Percentiles rank a stretch among this genome's conserved stretches.
Evolutionary conservation across 2,797 vertebrate species (phyloP).

Genomic region (Diplodus sargus): DNA sequence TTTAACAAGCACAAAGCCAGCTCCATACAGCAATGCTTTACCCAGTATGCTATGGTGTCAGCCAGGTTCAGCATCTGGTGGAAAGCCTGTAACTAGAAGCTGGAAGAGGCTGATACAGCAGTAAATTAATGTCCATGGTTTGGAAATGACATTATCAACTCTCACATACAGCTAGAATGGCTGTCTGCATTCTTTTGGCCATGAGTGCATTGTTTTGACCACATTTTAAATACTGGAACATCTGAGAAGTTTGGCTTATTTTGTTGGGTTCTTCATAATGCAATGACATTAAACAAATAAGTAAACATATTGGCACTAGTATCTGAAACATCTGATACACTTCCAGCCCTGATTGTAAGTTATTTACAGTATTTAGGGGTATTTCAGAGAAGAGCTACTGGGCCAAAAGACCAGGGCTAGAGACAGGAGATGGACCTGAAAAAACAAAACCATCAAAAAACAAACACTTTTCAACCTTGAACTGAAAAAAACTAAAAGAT

Average conservation of each 20-base stretch:
- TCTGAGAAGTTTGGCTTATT: slow-evolving; percentile 12
- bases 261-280: slow-evolving; percentile 4
- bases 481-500: not conserved
- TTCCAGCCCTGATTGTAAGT: not conserved
- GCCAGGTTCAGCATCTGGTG: not conserved
- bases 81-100: not conserved
- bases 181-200: not conserved
- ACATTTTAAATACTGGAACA: not conserved
- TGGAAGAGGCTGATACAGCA: not conserved
- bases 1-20: not conserved
- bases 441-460: not conserved
- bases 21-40: not conserved
- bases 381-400: not conserved
- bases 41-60: not conserved
- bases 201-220: not conserved
- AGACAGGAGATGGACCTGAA: not conserved
- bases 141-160: not conserved
- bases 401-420: not conserved
- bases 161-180: not conserved
- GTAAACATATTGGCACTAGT: not conserved
- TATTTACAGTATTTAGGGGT: not conserved
- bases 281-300: not conserved
- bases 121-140: not conserved
- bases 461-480: not conserved
- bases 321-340: not conserved